Percentiles rank a stretch among this genome's conserved stretches.
Conservation (phyloP, 2,797 vertebrate genomes). For the Erethizon dorsatum region DNA sequence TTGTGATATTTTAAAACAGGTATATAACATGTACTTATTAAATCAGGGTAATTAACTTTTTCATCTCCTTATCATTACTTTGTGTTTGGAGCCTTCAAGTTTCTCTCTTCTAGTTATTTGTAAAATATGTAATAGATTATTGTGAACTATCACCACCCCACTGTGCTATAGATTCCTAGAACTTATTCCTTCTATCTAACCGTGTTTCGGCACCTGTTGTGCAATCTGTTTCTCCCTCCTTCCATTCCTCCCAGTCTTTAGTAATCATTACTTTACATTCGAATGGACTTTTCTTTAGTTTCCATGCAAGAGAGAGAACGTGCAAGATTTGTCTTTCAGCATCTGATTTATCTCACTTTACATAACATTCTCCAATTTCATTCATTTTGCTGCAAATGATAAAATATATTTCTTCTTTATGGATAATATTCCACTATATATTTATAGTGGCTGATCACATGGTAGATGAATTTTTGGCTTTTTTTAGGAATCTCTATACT, state of each 20-base stretch:
- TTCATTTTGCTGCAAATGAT: background rate
- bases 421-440: background rate
- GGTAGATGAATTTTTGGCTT: background rate
- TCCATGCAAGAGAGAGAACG: background rate
- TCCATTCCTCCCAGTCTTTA: background rate
- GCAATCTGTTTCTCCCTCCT: too few relatives aligned
- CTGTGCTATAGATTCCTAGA: background rate
- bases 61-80: background rate
- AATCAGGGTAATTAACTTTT: background rate
- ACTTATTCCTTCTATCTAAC: background rate
- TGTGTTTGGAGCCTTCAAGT: background rate
- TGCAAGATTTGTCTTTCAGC: background rate
- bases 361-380: background rate
- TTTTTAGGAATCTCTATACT: background rate
- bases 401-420: background rate
- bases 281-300: background rate
- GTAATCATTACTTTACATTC: background rate
- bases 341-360: background rate
- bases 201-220: background rate
- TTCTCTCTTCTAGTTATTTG: background rate
- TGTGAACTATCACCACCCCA: background rate
- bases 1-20: background rate
- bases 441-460: background rate
- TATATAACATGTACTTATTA: background rate
- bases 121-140: background rate